Evolutionary conservation across 37 sponge, comb jelly and placozoan species (phyloP), one percentile per base, ranked within the genome.

Genomic region (Oscarella lobularis): DNA sequence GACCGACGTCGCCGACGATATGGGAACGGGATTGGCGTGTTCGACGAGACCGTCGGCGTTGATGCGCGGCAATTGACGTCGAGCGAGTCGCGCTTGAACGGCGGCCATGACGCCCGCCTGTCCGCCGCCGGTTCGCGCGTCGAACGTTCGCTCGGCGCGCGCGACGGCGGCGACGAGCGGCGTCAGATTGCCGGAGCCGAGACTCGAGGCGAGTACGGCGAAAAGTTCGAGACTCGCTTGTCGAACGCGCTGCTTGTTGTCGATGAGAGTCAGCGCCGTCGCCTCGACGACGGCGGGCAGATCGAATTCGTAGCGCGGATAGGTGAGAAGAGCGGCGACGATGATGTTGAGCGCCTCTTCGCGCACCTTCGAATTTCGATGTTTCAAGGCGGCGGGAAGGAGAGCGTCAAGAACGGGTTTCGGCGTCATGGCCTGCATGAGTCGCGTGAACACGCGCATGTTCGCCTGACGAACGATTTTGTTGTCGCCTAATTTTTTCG

Each of bases 281-380:
- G 82, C 76, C 38, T 79, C 77, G 0, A 79, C 88, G 32, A 87
- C 31, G 1, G 40, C 6, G 37, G 38, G 38, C 30, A 90, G 77
- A 27, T 82, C 37, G 41, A 93, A 72, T 48, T 85, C 81, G 35
- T 73, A 38, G 20, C 72, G 67, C 9, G 81, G 83, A 66, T 80
- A 87, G 33, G 41, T 73, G 37, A 90, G 73, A 5, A 93, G 81
- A 5, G 81, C 79, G 6, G 85, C 80, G 1, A 79, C 87, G 66
- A 87, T 48, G 14, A 93, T 66, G 35, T 90, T 90, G 27, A 90
- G 3, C 2, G 87, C 73, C 60, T 93, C 95, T 54, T 87, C 95
- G 31, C 90, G 79, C 5, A 89, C 76, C 38, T 67, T 81, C 31
- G 82, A 82, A 1, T 32, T 38, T 75, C 79, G 80, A 80, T 81